Percentiles rank a stretch among this genome's conserved stretches.
Evolutionary conservation across 2,888 invertebrate species (phyloP).

Genomic region (Drosophila falleni): DNA sequence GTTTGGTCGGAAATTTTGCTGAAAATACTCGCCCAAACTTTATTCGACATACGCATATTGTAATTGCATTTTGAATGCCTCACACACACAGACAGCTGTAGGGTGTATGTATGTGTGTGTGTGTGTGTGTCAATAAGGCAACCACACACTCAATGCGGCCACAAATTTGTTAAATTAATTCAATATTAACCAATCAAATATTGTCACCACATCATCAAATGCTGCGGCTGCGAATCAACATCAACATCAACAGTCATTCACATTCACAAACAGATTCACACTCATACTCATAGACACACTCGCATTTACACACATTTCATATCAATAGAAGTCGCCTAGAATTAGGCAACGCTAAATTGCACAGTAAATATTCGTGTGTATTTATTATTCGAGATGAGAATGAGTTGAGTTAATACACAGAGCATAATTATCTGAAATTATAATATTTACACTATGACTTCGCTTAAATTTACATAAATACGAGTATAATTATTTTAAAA

Average conservation of each 20-base stretch:
- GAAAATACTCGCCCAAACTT: constrained; percentile 35
- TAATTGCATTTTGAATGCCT: constrained; percentile 69
- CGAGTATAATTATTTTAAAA: no score
- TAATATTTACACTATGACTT: no score
- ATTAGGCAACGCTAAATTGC: constrained; percentile 70
- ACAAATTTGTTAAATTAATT: constrained; percentile 77
- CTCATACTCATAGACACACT: constrained; percentile 1
- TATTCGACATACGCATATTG: constrained; percentile 23
- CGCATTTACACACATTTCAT: constrained; percentile 1
- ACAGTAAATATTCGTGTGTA: constrained; percentile 50
- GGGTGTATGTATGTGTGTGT: not conserved
- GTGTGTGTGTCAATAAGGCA: constrained; percentile 30
- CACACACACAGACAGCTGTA: not conserved
- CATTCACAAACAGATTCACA: constrained; percentile 8
- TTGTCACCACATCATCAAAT: constrained; percentile 76
- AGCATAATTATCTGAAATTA: no score
- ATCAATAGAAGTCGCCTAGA: constrained; percentile 47
- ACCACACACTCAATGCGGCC: constrained; percentile 59
- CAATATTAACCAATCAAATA: constrained; percentile 80
- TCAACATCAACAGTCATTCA: constrained; percentile 11
- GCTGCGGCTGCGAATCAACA: constrained; percentile 57
- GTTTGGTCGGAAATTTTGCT: constrained; percentile 33
- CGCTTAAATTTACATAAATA: no score
- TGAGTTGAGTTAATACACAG: not conserved
- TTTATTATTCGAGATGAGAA: constrained; percentile 13